A percentile compares a stretch with the other conserved stretches of the same genome.
phyloP scores from a whole-genome alignment of 2,888 invertebrate genomes.

The Megamerina dolium region DNA sequence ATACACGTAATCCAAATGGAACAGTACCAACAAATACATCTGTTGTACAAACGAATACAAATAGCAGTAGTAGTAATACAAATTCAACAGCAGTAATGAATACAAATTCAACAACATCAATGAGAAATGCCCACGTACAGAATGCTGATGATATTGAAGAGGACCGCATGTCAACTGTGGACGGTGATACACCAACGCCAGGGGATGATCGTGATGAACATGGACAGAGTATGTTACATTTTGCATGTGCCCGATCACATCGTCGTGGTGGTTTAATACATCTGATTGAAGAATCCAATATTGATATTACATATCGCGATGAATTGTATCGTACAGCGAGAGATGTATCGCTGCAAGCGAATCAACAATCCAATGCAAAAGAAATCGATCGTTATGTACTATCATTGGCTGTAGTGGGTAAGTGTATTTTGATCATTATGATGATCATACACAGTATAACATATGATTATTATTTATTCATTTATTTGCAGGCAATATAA shows the following conservation, averaged over 20 bases:
- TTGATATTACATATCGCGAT: constrained; percentile 76
- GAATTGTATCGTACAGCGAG: constrained; percentile 81
- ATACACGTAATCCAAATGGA: constrained; percentile 52
- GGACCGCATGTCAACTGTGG: constrained; percentile 26
- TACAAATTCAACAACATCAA: constrained; percentile 18
- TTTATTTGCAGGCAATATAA: constrained; percentile 55
- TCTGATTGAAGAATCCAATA: constrained; percentile 71
- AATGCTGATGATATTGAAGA: constrained; percentile 27
- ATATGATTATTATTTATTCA: background rate
- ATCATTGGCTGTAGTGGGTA: constrained; percentile 71
- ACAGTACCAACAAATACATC: no score
- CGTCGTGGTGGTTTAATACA: constrained; percentile 74
- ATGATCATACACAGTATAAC: background rate
- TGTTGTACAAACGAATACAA: constrained; percentile 25
- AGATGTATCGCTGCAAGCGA: constrained; percentile 76
- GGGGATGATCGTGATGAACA: constrained; percentile 73
- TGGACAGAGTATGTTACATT: constrained; percentile 84
- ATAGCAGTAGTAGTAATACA: constrained; percentile 27
- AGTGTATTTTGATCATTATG: background rate
- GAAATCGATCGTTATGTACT: constrained; percentile 78
- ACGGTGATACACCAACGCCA: constrained; percentile 52
- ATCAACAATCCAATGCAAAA: constrained; percentile 68
- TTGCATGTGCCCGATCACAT: constrained; percentile 77
- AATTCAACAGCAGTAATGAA: constrained; percentile 26
- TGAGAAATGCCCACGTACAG: constrained; percentile 8